phyloP scores from a whole-genome alignment of 35 echinoderm and acorn worm species.

The Stichopus chloronotus region DNA sequence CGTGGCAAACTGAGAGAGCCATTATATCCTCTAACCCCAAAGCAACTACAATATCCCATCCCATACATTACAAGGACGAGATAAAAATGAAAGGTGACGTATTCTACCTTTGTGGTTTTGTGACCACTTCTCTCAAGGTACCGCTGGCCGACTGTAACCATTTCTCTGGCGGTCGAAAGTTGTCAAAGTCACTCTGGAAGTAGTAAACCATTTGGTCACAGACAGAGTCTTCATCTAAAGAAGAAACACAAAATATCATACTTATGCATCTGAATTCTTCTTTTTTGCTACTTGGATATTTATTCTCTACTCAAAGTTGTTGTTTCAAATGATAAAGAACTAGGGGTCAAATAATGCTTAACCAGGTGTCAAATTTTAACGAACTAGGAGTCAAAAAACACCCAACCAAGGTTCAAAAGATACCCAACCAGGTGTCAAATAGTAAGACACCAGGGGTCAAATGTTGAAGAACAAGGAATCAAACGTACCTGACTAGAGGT shows the following conservation, averaged over 20 bases:
- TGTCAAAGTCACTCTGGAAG: constrained; percentile 53
- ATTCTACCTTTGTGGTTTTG: constrained; percentile 18
- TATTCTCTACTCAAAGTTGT: not conserved
- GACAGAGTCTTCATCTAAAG: not conserved
- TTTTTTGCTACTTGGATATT: not conserved
- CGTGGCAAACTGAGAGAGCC: too few species aligned
- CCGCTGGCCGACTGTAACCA: constrained; percentile 9
- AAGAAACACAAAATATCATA: not conserved
- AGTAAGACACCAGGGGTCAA: too few species aligned
- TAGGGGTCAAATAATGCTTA: too few species aligned
- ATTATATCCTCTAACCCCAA: not conserved
- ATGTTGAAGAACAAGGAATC: too few species aligned
- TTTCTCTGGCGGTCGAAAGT: not conserved
- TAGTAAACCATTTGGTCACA: constrained; percentile 30
- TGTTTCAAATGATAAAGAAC: not conserved
- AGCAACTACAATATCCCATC: not conserved
- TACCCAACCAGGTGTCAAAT: too few species aligned
- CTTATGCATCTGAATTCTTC: not conserved
- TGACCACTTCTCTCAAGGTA: constrained; percentile 26
- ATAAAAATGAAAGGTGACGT: not conserved
- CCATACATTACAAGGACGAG: not conserved
- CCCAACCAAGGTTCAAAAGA: too few species aligned
- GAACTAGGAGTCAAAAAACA: too few species aligned
- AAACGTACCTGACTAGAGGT: too few species aligned
- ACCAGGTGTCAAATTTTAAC: too few species aligned